Percentiles rank a stretch among this genome's conserved stretches.
These are phyloP conservation scores for Dolichomitus sp. DNA, from an alignment of 2,888 invertebrate species.

Conservation along the genomic window DNA sequence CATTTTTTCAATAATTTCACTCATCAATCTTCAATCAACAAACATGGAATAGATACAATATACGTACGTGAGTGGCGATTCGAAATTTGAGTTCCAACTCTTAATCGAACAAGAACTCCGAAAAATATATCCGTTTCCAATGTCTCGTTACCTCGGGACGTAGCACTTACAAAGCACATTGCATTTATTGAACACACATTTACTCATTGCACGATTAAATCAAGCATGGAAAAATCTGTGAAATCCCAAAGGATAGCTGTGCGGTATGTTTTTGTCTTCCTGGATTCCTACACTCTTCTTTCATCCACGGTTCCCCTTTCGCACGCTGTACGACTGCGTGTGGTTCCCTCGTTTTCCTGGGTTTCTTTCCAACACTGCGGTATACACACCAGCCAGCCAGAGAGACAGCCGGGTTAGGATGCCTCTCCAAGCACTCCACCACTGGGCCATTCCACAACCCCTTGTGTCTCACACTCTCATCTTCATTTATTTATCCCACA, in stretches of 20 bases:
- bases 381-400: neutral
- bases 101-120: too few species aligned
- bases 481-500: constrained; percentile 49
- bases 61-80: too few species aligned
- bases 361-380: constrained; percentile 2
- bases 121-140: too few species aligned
- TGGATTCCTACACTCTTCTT: neutral
- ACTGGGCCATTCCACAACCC: constrained; percentile 18
- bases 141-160: too few species aligned
- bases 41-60: too few species aligned
- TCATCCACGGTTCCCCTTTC: constrained; percentile 8
- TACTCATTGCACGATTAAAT: constrained; percentile 6
- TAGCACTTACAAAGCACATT: neutral
- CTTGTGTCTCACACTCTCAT: constrained; percentile 29
- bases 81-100: too few species aligned
- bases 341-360: constrained; percentile 26
- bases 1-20: too few species aligned
- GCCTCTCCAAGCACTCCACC: neutral
- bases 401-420: neutral
- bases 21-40: too few species aligned
- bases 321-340: neutral
- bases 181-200: neutral
- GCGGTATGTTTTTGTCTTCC: constrained; percentile 15
- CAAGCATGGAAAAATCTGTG: constrained; percentile 26
- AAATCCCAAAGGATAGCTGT: constrained; percentile 19